These are phyloP conservation scores for Anabacerthia variegaticeps DNA, from an alignment of 2,797 vertebrate species.

Conservation along the genomic window DNA sequence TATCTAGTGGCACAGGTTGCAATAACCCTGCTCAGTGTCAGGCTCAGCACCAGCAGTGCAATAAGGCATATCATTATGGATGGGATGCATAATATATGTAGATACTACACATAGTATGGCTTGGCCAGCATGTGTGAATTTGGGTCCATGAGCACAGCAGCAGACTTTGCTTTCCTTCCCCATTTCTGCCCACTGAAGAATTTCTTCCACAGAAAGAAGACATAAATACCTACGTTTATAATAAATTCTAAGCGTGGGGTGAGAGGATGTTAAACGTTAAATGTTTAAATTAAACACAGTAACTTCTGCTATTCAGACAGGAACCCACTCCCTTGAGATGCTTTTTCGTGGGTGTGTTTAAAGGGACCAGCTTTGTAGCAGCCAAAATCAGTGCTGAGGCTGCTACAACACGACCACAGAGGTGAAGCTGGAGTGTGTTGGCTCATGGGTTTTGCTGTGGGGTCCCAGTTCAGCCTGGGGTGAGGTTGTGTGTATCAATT, in stretches of 20 bases:
- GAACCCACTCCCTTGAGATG: background rate
- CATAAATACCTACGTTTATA: background rate
- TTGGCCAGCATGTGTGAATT: background rate
- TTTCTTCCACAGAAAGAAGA: background rate
- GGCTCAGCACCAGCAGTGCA: background rate
- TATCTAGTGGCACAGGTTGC: background rate
- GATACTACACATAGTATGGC: fast-evolving
- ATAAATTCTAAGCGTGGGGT: background rate
- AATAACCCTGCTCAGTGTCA: background rate
- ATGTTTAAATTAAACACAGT: background rate
- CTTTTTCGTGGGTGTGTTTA: background rate
- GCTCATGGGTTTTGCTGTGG: background rate
- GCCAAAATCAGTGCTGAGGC: background rate
- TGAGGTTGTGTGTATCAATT: background rate
- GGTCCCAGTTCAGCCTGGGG: background rate
- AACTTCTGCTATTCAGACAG: background rate
- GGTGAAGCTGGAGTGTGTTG: background rate
- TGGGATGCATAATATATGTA: background rate
- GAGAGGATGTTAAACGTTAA: background rate
- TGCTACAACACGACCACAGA: fast-evolving
- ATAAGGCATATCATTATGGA: background rate
- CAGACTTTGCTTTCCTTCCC: background rate
- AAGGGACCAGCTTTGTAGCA: background rate
- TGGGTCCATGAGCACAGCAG: background rate
- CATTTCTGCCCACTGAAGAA: background rate